A percentile compares a stretch with the other conserved stretches of the same genome.
Evolutionary conservation across 2,113 vertebrate species (phyloP).

Genomic region (Phalacrocorax brasilianus): DNA sequence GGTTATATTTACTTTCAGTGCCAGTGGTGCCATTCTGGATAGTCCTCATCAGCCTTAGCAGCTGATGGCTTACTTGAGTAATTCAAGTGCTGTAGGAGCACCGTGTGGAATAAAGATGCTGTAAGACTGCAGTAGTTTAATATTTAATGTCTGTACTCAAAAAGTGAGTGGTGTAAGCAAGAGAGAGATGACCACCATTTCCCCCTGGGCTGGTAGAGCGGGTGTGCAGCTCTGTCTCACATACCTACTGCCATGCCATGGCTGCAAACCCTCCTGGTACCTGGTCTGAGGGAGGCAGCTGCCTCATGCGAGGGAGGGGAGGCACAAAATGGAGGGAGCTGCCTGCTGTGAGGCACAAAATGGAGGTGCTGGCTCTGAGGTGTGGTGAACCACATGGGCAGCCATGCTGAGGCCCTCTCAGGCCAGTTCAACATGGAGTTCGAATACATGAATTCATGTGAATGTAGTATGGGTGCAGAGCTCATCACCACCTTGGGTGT

Average conservation of each 20-base stretch:
- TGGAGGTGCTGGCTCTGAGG: neutral
- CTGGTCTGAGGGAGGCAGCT: neutral
- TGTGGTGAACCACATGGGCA: neutral
- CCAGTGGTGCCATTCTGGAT: neutral
- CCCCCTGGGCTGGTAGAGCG: neutral
- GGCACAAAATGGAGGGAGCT: neutral
- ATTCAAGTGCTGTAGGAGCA: neutral
- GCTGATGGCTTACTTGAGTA: neutral
- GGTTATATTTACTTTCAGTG: neutral
- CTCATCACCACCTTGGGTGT: neutral
- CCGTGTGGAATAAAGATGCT: neutral
- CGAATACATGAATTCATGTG: neutral
- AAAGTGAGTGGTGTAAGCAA: neutral
- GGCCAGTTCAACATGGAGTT: neutral
- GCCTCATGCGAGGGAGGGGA: neutral
- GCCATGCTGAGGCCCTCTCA: neutral
- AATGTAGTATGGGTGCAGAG: neutral
- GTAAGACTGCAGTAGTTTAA: neutral
- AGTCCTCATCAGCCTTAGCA: neutral
- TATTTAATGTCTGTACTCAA: conserved; percentile 3
- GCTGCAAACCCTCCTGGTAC: neutral
- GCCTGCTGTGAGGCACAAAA: neutral
- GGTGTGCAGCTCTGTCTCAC: rapidly evolving
- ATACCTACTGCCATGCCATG: rapidly evolving
- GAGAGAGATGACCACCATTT: neutral